These are phyloP conservation scores for Sitobion miscanthi DNA, from an alignment of 1,140 invertebrate genomes.

Conservation along the genomic window DNA sequence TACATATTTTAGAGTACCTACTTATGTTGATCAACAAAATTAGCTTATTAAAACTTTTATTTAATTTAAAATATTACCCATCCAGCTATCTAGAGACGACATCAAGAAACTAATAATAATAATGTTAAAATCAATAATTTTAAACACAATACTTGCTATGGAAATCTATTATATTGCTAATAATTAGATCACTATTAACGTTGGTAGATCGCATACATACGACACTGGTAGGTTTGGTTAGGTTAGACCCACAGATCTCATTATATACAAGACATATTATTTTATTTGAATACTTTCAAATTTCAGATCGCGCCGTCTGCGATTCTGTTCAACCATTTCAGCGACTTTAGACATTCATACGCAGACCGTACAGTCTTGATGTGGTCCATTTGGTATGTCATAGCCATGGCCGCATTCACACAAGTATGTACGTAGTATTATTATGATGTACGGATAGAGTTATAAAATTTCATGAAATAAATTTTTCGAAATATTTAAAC, in stretches of 20 bases:
- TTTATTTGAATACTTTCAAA: neutral
- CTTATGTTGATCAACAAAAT: no score
- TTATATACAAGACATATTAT: neutral
- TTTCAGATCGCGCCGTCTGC: neutral
- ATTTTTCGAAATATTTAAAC: neutral
- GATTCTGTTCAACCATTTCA: neutral
- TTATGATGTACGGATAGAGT: neutral
- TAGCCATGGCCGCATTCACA: neutral
- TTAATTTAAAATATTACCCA: no score
- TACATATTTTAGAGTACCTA: no score
- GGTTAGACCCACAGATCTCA: neutral
- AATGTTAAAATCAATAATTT: no score
- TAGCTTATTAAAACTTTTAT: no score
- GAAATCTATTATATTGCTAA: no score
- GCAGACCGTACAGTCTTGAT: neutral
- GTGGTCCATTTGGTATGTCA: conserved; percentile 15
- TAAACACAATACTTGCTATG: no score
- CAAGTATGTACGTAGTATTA: neutral
- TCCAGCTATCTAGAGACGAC: no score
- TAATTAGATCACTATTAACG: neutral
- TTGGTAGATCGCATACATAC: neutral
- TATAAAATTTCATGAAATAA: neutral
- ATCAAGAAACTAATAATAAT: no score
- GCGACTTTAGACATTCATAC: neutral
- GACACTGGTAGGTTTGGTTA: neutral